A percentile compares a stretch with the other conserved stretches of the same genome.
These are phyloP conservation scores for Pedetes capensis DNA, from an alignment of 2,113 vertebrate genomes.

Conservation along the genomic window DNA sequence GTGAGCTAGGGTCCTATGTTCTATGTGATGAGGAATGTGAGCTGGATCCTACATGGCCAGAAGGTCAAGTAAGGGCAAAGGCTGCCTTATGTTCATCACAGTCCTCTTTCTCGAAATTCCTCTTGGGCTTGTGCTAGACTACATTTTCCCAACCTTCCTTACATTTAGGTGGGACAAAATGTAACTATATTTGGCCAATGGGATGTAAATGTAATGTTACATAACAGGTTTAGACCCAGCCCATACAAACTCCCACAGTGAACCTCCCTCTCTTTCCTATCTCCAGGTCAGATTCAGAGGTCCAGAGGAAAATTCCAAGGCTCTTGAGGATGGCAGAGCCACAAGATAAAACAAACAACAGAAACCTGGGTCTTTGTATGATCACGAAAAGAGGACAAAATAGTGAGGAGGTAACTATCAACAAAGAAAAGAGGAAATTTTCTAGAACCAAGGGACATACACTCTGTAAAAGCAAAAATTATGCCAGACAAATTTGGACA, in stretches of 20 bases:
- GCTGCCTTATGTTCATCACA: background rate
- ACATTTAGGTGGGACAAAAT: background rate
- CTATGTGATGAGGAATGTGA: background rate
- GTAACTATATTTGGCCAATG: background rate
- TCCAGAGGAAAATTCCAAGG: background rate
- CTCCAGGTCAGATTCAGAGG: background rate
- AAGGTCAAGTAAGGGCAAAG: background rate
- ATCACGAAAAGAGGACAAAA: background rate
- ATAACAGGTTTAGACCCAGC: background rate
- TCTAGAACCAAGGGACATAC: background rate
- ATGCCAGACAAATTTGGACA: background rate
- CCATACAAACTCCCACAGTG: background rate
- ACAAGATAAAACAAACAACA: background rate
- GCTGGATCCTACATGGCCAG: background rate
- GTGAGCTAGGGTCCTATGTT: background rate
- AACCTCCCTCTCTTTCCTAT: background rate
- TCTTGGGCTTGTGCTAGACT: background rate
- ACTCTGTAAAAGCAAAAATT: background rate
- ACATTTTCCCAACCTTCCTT: background rate
- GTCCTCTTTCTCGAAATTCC: background rate
- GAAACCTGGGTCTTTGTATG: background rate
- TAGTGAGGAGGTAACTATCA: background rate
- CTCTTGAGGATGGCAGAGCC: background rate
- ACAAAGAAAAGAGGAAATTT: background rate
- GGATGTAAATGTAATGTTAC: background rate